Percentiles rank a stretch among this genome's conserved stretches.
phyloP scores from a whole-genome alignment of 2,113 vertebrate species.

The Scopus umbretta region DNA sequence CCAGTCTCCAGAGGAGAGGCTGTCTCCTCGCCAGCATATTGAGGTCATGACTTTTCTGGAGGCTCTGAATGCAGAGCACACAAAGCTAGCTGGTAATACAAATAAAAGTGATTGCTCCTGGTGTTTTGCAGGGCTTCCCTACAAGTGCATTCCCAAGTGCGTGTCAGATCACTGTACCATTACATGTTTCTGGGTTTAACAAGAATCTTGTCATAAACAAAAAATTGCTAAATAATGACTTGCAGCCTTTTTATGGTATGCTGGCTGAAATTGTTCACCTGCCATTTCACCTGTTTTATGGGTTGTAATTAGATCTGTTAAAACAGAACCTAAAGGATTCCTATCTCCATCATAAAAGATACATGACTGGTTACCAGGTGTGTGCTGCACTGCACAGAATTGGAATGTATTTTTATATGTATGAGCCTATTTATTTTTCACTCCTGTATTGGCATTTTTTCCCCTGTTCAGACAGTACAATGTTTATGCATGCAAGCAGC shows the following conservation, averaged over 20 bases:
- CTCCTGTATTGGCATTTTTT: not conserved
- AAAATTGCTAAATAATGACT: not conserved
- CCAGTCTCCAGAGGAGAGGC: not conserved
- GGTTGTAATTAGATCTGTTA: not conserved
- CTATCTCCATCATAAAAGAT: not conserved
- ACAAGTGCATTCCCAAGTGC: rapidly evolving
- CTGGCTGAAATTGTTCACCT: not conserved
- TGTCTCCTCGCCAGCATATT: rapidly evolving
- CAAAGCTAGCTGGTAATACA: not conserved
- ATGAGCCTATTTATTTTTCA: not conserved
- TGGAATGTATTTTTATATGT: rapidly evolving
- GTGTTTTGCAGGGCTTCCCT: not conserved
- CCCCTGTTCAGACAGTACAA: not conserved
- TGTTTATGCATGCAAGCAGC: not conserved
- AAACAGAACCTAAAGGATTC: not conserved
- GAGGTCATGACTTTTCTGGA: not conserved
- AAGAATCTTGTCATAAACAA: not conserved
- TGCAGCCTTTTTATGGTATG: not conserved
- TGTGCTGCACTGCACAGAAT: not conserved
- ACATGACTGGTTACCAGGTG: not conserved
- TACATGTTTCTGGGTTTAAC: not conserved
- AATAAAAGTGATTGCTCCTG: not conserved
- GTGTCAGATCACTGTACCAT: not conserved
- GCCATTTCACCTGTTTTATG: not conserved
- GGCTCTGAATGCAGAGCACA: not conserved